Evolutionary conservation across 2,113 vertebrate genomes (phyloP), one percentile per base, ranked within the genome.

Genomic region (Alethe diademata): DNA sequence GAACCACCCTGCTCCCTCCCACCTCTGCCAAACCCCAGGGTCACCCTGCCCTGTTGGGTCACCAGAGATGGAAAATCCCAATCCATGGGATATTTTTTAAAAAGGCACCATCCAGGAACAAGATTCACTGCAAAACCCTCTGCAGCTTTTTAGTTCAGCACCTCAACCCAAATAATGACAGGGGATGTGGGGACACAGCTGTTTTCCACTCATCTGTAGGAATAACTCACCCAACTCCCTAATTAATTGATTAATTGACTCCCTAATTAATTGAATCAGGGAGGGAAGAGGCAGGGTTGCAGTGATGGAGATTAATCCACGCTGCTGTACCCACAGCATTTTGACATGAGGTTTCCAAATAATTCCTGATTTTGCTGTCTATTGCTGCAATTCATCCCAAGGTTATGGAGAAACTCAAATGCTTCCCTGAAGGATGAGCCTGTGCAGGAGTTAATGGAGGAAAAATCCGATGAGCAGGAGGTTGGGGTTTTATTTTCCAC

Each of bases 281-380:
- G 17, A 74, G n/a, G 10, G 61, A 42, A 78, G 67, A 88, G 28
- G n/a, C 43, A 51, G 67, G 17, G 31, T 2, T 3, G 6, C 29
- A 19, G 40, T 3, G 45, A 23, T 1, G 4, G 79, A 42, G 38
- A 19, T 60, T 5, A 33, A 70, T 38, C 62, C 61, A 72, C 9
- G 0, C 22, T 2, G 0, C 3, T 31, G 10, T 3, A 51, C 19
- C 25, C 50, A 7, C 13, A 8, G 14, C 10, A 19, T 42, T 72
- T 67, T 62, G 42, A 24, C 11, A 3, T 11, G 9, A 69, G 35
- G 24, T 48, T 29, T 5, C 13, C 53, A 92, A 79, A 50, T 29
- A 20, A 57, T 40, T 57, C 64, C 71, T 62, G 9, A 5, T 43
- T 81, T 48, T 67, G 20, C 19, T 66, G 10, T 24, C 14, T 66